These are phyloP conservation scores for Geotrupes spiniger DNA, from an alignment of 2,888 invertebrate genomes.

Conservation along the genomic window DNA sequence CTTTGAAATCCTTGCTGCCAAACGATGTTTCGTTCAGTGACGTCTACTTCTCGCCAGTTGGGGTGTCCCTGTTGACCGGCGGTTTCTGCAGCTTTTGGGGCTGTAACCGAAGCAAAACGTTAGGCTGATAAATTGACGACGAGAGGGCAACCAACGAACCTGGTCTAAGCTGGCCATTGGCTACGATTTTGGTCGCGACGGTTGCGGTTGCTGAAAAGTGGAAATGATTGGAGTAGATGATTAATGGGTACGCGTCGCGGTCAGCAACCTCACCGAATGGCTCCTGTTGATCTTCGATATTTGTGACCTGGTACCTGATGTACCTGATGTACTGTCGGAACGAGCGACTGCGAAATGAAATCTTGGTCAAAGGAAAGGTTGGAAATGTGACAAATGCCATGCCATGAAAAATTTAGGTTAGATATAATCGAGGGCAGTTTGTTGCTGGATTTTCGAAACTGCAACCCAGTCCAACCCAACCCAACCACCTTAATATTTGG, in stretches of 20 bases:
- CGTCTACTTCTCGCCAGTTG: background rate
- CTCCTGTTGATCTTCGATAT: slow-evolving; percentile 19
- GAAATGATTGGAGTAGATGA: no score
- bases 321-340: slow-evolving; percentile 6
- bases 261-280: slow-evolving; percentile 9
- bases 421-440: background rate
- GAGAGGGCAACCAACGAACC: no score
- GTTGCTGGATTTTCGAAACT: no score
- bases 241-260: background rate
- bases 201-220: no score
- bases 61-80: background rate
- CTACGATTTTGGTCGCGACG: no score
- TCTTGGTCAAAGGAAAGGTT: background rate
- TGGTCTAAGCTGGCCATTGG: background rate
- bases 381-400: background rate
- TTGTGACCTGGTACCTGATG: slow-evolving; percentile 13
- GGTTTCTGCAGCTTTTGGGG: background rate
- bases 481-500: no score
- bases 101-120: background rate
- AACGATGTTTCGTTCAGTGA: slow-evolving; percentile 18
- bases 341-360: slow-evolving; percentile 8
- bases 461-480: no score
- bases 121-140: background rate
- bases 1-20: slow-evolving; percentile 16
- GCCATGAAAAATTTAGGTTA: background rate